Evolutionary conservation across 2,797 vertebrate species (phyloP).

Genomic region (Lateolabrax maculatus): DNA sequence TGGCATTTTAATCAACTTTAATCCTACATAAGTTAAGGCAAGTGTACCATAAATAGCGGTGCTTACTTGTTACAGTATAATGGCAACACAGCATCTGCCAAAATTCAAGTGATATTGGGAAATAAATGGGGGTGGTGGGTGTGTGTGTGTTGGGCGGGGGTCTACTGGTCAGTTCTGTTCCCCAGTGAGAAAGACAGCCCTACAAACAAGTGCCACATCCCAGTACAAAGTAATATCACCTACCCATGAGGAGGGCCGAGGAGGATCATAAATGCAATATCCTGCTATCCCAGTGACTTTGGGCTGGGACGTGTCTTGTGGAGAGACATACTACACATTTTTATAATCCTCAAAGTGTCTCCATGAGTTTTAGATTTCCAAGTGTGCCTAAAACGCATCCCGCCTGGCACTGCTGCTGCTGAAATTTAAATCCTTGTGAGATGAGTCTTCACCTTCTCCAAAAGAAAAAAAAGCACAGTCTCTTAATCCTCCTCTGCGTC

Average conservation of each 20-base stretch:
- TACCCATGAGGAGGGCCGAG: constrained; percentile 60
- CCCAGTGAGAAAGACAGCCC: background rate
- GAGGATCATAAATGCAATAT: constrained; percentile 55
- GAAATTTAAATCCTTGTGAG: constrained; percentile 75
- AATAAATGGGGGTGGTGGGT: background rate
- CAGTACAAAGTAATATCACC: constrained; percentile 65
- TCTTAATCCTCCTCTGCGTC: constrained; percentile 74
- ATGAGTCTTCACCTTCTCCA: constrained; percentile 73
- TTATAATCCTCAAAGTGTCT: constrained; percentile 79
- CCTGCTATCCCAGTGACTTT: constrained; percentile 58
- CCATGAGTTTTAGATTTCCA: constrained; percentile 71
- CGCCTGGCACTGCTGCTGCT: constrained; percentile 61
- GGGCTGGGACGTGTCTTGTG: constrained; percentile 48
- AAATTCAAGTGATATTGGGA: constrained; percentile 1
- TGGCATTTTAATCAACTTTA: background rate
- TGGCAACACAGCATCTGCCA: background rate
- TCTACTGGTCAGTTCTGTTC: background rate
- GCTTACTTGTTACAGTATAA: background rate
- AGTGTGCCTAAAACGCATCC: constrained; percentile 70
- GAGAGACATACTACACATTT: constrained; percentile 56
- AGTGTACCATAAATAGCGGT: background rate
- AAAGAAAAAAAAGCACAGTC: constrained; percentile 64
- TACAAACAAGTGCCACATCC: constrained; percentile 49
- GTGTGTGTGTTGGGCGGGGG: background rate
- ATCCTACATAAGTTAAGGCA: background rate